Evolutionary conservation across 2,797 vertebrate genomes (phyloP).

Genomic region (Tinamus major): DNA sequence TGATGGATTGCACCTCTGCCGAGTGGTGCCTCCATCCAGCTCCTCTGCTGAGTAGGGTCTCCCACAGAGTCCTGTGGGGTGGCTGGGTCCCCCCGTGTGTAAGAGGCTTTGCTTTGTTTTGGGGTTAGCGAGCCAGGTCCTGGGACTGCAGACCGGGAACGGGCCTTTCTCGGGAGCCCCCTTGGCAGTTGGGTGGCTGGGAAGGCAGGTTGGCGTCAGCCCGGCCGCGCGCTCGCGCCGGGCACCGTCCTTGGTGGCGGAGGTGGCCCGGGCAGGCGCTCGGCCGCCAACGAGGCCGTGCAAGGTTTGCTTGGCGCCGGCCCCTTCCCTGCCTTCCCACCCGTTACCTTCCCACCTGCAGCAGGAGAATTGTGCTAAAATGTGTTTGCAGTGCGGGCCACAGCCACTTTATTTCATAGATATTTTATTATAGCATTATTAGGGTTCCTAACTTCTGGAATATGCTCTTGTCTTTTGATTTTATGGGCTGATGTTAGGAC

Average conservation of each 20-base stretch:
- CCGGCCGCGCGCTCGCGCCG: not conserved
- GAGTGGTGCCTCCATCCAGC: not conserved
- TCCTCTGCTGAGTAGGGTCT: not conserved
- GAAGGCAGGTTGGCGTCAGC: fast-evolving
- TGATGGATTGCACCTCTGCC: too few species aligned
- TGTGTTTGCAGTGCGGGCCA: not conserved
- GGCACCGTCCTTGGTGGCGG: not conserved
- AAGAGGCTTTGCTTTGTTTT: not conserved
- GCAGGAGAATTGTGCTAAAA: fast-evolving
- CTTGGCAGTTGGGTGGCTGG: not conserved
- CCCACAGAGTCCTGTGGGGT: not conserved
- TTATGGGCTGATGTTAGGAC: not conserved
- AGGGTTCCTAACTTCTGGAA: not conserved
- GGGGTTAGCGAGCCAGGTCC: not conserved
- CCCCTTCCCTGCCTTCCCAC: not conserved
- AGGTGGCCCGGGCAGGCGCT: not conserved
- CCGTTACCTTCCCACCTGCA: fast-evolving
- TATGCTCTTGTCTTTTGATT: not conserved
- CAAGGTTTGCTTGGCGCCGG: too few species aligned
- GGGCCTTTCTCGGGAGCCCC: not conserved
- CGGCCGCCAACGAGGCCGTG: too few species aligned
- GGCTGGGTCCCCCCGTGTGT: not conserved
- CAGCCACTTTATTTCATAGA: not conserved
- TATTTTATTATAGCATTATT: not conserved
- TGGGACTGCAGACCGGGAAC: not conserved